These are phyloP conservation scores for Tetrao urogallus DNA, from an alignment of 2,113 vertebrate genomes.

Conservation along the genomic window DNA sequence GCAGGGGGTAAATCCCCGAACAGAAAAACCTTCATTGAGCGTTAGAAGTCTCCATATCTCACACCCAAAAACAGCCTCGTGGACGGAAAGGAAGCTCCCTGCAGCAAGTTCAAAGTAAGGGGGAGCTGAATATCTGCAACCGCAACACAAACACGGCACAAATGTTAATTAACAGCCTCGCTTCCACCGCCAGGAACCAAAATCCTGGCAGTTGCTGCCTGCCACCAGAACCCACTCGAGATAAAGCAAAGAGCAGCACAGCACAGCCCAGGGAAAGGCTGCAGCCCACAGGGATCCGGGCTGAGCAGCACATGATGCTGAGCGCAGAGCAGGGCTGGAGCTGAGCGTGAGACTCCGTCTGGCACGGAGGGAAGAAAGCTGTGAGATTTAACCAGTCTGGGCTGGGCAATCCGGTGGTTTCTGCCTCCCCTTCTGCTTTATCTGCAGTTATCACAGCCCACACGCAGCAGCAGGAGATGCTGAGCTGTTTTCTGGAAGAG, in stretches of 20 bases:
- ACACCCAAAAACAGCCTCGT: background rate
- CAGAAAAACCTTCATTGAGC: background rate
- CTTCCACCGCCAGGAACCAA: background rate
- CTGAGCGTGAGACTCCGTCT: background rate
- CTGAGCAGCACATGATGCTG: background rate
- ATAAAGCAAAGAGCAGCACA: background rate
- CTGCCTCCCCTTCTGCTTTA: fast-evolving
- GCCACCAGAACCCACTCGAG: background rate
- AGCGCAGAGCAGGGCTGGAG: fast-evolving
- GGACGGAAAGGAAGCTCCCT: background rate
- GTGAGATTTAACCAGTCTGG: fast-evolving
- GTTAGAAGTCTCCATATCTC: background rate
- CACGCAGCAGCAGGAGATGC: background rate
- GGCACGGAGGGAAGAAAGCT: background rate
- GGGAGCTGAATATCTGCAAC: background rate
- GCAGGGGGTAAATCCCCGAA: background rate
- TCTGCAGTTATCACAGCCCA: fast-evolving
- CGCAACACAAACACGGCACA: fast-evolving
- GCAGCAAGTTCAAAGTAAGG: background rate
- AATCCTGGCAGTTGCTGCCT: background rate
- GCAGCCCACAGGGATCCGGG: fast-evolving
- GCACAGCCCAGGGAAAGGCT: background rate
- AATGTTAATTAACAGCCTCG: background rate
- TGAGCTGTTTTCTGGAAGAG: too few species aligned
- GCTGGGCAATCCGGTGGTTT: background rate